Conservation (phyloP, 2,888 invertebrate species). For the Drosophila neonasuta region DNA sequence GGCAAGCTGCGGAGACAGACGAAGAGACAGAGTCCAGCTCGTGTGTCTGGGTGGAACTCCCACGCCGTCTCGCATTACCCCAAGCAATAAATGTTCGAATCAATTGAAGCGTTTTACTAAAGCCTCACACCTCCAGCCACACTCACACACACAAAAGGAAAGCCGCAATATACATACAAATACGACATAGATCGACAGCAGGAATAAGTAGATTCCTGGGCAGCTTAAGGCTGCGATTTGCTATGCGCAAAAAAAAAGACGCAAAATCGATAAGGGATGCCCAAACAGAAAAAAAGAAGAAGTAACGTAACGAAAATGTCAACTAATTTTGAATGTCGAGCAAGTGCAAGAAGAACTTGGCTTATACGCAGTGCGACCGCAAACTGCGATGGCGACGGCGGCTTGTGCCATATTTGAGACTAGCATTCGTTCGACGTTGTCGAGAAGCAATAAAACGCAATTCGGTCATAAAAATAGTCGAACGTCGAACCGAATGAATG, state of each 20-base stretch:
- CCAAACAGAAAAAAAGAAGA: constrained; percentile 13
- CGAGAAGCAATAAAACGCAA: constrained; percentile 77
- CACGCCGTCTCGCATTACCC: constrained; percentile 60
- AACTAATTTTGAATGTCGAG: constrained; percentile 71
- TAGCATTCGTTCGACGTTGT: constrained; percentile 35
- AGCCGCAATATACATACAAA: neutral
- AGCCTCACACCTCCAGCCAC: constrained; percentile 56
- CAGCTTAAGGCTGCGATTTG: constrained; percentile 71
- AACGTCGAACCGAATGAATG: constrained; percentile 60
- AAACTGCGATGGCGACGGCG: constrained; percentile 1
- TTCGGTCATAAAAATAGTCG: constrained; percentile 78
- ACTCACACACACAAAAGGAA: no score
- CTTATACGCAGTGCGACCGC: constrained; percentile 46
- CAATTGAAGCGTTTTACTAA: constrained; percentile 77
- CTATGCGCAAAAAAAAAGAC: constrained; percentile 44
- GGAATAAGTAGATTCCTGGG: constrained; percentile 57
- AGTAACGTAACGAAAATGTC: constrained; percentile 48
- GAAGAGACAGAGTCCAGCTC: constrained; percentile 12
- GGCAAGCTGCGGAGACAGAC: constrained; percentile 6
- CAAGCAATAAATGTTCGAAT: constrained; percentile 78
- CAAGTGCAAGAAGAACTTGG: constrained; percentile 35
- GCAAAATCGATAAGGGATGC: constrained; percentile 67
- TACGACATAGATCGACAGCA: constrained; percentile 44
- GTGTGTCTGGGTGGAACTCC: constrained; percentile 51
- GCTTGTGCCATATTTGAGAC: constrained; percentile 47